Conservation (phyloP, 2,888 invertebrate species). For the Eurytoma adleriae region DNA sequence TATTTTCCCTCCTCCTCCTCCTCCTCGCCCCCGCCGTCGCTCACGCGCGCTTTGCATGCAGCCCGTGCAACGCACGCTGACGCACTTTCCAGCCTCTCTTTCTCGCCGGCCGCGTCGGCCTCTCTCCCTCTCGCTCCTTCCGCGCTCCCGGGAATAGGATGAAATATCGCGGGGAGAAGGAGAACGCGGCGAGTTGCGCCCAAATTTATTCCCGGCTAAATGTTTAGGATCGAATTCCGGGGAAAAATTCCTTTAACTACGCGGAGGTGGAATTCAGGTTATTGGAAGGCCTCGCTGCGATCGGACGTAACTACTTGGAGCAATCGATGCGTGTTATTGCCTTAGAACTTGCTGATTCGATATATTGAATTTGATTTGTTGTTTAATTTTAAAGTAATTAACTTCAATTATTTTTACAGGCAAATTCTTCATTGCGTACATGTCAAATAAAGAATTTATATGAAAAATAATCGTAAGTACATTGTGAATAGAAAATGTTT, state of each 20-base stretch:
- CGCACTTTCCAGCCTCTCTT: constrained; percentile 44
- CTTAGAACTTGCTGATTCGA: too few species aligned
- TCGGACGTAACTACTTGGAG: too few species aligned
- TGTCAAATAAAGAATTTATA: too few species aligned
- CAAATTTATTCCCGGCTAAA: constrained; percentile 52
- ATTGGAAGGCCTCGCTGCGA: too few species aligned
- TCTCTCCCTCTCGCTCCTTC: constrained; percentile 15
- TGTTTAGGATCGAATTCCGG: constrained; percentile 48
- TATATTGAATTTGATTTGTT: too few species aligned
- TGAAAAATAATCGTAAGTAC: too few species aligned
- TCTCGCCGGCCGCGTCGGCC: neutral
- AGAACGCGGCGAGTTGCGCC: constrained; percentile 22
- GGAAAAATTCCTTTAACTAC: neutral
- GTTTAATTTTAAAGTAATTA: too few species aligned
- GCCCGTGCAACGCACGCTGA: constrained; percentile 36
- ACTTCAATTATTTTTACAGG: too few species aligned
- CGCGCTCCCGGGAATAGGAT: constrained; percentile 48
- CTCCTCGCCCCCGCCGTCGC: constrained; percentile 25
- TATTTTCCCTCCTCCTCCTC: constrained; percentile 43
- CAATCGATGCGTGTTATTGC: too few species aligned
- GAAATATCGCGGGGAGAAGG: constrained; percentile 50
- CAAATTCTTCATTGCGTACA: too few species aligned
- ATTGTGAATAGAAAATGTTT: too few species aligned
- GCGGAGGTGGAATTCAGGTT: too few species aligned
- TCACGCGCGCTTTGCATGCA: constrained; percentile 46